Conservation (phyloP, 2,797 vertebrate species). For the Gymnoscopelus braueri region DNA sequence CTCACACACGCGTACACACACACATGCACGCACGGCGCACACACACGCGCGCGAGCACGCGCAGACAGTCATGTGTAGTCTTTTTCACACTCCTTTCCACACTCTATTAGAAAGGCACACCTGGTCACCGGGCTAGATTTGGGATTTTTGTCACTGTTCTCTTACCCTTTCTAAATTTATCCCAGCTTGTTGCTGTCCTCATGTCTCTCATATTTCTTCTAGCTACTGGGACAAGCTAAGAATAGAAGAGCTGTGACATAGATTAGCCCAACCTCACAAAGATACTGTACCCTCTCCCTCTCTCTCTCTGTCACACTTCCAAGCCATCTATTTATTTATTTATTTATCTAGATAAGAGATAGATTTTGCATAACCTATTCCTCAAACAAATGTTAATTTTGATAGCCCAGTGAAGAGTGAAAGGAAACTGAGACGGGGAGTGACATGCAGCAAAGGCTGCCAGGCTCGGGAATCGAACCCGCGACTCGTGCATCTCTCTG, state of each 20-base stretch:
- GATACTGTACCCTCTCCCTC: constrained; percentile 9
- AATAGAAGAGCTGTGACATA: constrained; percentile 69
- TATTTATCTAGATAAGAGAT: neutral
- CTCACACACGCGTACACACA: neutral
- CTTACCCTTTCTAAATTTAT: constrained; percentile 70
- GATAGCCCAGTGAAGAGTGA: too few relatives aligned
- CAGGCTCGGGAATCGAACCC: too few relatives aligned
- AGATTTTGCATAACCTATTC: constrained; percentile 11
- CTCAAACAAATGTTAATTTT: neutral
- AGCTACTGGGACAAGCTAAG: constrained; percentile 58
- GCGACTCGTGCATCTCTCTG: too few relatives aligned
- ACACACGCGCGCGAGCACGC: too few relatives aligned
- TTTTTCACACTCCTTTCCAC: neutral
- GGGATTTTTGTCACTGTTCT: constrained; percentile 36
- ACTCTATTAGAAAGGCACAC: neutral
- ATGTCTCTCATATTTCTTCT: constrained; percentile 72
- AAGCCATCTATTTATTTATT: constrained; percentile 14
- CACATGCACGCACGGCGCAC: constrained; percentile 4
- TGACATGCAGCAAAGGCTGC: too few relatives aligned
- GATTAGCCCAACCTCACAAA: constrained; percentile 55
- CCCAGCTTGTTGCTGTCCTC: constrained; percentile 39
- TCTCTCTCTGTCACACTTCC: neutral
- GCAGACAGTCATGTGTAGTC: too few relatives aligned
- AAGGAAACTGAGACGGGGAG: too few relatives aligned
- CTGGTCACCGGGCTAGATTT: constrained; percentile 12